Evolutionary conservation across 2,888 invertebrate species (phyloP), one percentile per base, ranked within the genome.

Genomic region (Microctonus aethiopoides): DNA sequence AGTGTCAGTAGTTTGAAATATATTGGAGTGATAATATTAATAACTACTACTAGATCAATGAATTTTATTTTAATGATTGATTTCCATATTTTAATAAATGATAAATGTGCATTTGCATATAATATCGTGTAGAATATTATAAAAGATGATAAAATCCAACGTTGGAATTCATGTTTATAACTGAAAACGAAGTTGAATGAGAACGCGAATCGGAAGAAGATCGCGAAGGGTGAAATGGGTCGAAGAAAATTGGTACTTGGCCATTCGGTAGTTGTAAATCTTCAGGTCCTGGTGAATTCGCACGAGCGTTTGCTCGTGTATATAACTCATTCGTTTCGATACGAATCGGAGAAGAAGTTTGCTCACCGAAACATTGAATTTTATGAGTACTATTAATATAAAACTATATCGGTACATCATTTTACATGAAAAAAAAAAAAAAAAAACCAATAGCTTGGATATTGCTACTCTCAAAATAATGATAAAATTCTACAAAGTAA

Each of bases 221-320:
- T 13, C 32, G 57, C 57, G n/a, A 24, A 56, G 24, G 54, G 41
- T 65, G 65, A 36, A 65, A 65, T 65, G 54, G 65, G 54, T 65
- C 26, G 39, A 65, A 54, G 65, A 65, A 65, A 65, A 65, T 65
- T 65, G 65, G 65, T 65, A 65, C 65, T 65, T 65, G 65, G 54
- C 39, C 65, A 65, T 65, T 65, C 65, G 36, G 56, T 29, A 56
- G 65, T 65, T 65, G 36, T 65, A 65, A 65, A 65, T 65, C 56
- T 65, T 39, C 39, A 22, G 36, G n/a, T 46, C 36, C 65, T 13
- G 20, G 39, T 54, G 54, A 39, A 57, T 32, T 65, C 65, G 24
- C 54, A 54, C 54, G 56, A 46, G 46, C 36, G 65, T 56, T 56
- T 56, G 56, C 39, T 36, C 56, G 39, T 56, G 39, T 54, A 39